phyloP scores from a whole-genome alignment of 1,140 invertebrate genomes.

The Cataglyphis hispanica region DNA sequence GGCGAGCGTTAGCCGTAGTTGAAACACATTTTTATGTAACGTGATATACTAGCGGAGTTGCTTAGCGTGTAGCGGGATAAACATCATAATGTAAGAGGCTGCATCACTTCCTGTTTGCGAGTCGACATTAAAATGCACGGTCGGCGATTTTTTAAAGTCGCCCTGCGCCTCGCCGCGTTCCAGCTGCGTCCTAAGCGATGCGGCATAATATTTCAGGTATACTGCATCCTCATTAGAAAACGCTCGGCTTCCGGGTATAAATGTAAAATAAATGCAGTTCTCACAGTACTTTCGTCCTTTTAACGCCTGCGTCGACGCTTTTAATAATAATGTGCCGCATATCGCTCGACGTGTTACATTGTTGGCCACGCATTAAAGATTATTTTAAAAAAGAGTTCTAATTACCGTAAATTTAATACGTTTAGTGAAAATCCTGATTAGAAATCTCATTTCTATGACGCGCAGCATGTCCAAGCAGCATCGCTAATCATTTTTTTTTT shows the following conservation, averaged over 20 bases:
- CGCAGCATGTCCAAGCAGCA: not conserved
- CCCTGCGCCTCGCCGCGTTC: slow-evolving; percentile 28
- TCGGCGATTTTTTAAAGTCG: slow-evolving; percentile 59
- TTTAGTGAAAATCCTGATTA: slow-evolving; percentile 1
- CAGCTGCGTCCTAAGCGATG: slow-evolving; percentile 60
- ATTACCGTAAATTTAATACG: slow-evolving; percentile 37
- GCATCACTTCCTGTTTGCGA: slow-evolving; percentile 62
- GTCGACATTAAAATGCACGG: slow-evolving; percentile 62
- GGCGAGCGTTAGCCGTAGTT: slow-evolving; percentile 25
- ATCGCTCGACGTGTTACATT: slow-evolving; percentile 1
- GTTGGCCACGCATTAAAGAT: slow-evolving; percentile 22
- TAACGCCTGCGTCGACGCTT: slow-evolving; percentile 33
- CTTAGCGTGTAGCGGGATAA: slow-evolving; percentile 55
- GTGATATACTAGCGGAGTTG: slow-evolving; percentile 32
- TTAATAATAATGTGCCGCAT: slow-evolving; percentile 45
- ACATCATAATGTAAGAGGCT: slow-evolving; percentile 60
- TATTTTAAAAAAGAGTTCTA: slow-evolving; percentile 34
- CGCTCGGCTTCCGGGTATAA: slow-evolving; percentile 30
- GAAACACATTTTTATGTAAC: slow-evolving; percentile 54
- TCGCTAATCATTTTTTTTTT: not conserved
- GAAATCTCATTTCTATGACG: slow-evolving; percentile 38
- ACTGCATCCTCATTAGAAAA: slow-evolving; percentile 60
- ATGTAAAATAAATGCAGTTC: slow-evolving; percentile 50
- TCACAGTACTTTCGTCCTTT: not conserved
- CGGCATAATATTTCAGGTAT: slow-evolving; percentile 50